Conservation (phyloP, 2,888 invertebrate species). For the Drosophila mimica region DNA sequence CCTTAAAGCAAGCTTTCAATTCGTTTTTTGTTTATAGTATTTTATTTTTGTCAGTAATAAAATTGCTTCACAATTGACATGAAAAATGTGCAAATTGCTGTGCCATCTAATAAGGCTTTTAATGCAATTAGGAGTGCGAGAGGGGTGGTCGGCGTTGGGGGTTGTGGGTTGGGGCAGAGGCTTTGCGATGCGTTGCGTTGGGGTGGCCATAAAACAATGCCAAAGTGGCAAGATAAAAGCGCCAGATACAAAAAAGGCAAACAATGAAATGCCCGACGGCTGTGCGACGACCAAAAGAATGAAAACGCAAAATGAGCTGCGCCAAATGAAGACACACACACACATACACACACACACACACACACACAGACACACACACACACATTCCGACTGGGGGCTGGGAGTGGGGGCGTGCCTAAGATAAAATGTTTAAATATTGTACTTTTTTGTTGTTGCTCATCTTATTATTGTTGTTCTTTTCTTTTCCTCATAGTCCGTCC, state of each 20-base stretch:
- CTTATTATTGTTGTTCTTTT: background rate
- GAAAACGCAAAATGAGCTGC: conserved; percentile 70
- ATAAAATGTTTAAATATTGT: conserved; percentile 68
- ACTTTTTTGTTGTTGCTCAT: conserved; percentile 4
- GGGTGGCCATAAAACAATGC: conserved; percentile 69
- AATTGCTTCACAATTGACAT: conserved; percentile 56
- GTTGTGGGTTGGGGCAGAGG: background rate
- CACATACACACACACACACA: background rate
- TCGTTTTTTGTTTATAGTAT: conserved; percentile 11
- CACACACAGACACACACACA: background rate
- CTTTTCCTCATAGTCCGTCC: background rate
- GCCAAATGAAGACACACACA: conserved; percentile 56
- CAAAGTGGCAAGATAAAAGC: conserved; percentile 74
- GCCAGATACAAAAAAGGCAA: conserved; percentile 65
- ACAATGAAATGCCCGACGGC: conserved; percentile 64
- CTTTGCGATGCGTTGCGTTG: background rate
- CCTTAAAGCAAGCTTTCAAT: conserved; percentile 12
- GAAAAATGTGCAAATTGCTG: conserved; percentile 69
- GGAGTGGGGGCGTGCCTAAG: conserved; percentile 13
- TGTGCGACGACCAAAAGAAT: conserved; percentile 53
- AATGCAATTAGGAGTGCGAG: conserved; percentile 60
- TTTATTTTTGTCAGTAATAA: conserved; percentile 12
- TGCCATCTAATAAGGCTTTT: conserved; percentile 72
- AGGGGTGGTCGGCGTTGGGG: background rate
- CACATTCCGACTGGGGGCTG: background rate